phyloP scores from a whole-genome alignment of 2,113 vertebrate genomes.

The Felis catus region F.catus_Fca126_mat1.0 CM031423.1:53676501-53677000 shows the following conservation, averaged over 20 bases:
- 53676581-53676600: not conserved
- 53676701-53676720: not conserved
- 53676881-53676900: not conserved
- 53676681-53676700: not conserved
- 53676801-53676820: not conserved
- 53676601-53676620: not conserved
- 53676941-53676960: not conserved
- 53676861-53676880: not conserved
- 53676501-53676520: not conserved
- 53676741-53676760: not conserved
- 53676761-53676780: not conserved
- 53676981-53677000: not conserved
- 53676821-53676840: not conserved
- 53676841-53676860: not conserved
- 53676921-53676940: not conserved
- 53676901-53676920: not conserved
- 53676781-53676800: not conserved
- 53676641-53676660: not conserved
- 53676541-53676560: not conserved
- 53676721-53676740: not conserved
- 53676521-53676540: not conserved
- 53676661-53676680: not conserved
- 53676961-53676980: not conserved
- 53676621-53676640: not conserved
- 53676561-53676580: not conserved